Evolutionary conservation across 2,113 vertebrate genomes (phyloP).

Genomic region (Malurus cyaneus): DNA sequence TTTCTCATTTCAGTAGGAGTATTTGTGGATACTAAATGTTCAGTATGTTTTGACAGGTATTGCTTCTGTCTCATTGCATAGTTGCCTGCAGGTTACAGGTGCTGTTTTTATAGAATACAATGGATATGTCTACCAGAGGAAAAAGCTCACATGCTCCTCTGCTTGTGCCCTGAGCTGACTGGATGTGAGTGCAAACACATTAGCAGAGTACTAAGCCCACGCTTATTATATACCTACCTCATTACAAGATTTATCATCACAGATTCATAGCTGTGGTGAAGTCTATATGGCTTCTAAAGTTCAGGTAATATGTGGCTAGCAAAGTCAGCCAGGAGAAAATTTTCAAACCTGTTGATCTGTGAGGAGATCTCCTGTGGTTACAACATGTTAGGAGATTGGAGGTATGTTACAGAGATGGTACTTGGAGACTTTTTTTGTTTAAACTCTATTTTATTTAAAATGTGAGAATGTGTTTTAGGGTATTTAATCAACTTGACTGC

Average conservation of each 20-base stretch:
- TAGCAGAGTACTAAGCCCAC: background rate
- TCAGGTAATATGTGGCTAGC: background rate
- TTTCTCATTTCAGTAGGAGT: background rate
- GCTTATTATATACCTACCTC: background rate
- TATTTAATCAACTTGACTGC: background rate
- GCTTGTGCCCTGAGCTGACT: background rate
- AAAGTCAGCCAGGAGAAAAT: background rate
- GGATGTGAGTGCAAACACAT: background rate
- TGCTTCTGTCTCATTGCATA: background rate
- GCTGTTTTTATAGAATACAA: background rate
- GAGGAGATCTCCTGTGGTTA: background rate
- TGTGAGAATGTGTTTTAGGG: background rate
- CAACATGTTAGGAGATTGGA: background rate
- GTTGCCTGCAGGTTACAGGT: slow-evolving; percentile 17
- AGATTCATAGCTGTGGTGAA: background rate
- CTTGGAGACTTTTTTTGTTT: background rate
- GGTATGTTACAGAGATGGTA: background rate
- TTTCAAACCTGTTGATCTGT: background rate
- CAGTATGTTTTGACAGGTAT: slow-evolving; percentile 33
- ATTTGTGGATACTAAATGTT: background rate
- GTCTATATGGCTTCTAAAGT: background rate
- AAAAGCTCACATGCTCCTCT: background rate
- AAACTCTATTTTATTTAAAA: background rate
- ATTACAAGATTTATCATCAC: background rate
- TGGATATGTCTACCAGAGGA: background rate